Evolutionary conservation across 2,113 vertebrate genomes (phyloP).

Genomic region (Tragelaphus buxtoni): DNA sequence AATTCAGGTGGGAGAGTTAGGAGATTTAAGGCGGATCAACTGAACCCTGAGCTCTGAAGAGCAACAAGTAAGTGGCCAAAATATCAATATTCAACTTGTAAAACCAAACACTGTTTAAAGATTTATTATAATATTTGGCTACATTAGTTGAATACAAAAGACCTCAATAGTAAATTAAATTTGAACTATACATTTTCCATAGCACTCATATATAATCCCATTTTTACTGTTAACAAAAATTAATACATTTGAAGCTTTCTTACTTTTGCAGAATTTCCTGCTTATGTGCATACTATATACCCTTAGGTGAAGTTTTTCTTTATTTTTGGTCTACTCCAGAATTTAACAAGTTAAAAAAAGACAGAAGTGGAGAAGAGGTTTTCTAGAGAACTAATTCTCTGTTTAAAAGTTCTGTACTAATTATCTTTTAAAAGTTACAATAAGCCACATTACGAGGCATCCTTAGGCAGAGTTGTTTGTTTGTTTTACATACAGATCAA

Average conservation of each 20-base stretch:
- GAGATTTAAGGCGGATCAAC: neutral
- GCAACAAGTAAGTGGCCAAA: neutral
- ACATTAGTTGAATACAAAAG: neutral
- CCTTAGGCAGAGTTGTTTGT: neutral
- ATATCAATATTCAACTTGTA: neutral
- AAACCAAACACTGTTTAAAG: neutral
- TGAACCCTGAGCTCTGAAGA: neutral
- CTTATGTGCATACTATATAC: neutral
- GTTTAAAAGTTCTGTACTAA: neutral
- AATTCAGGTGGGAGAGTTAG: neutral
- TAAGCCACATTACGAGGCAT: neutral
- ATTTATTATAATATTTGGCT: neutral
- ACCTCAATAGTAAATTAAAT: neutral
- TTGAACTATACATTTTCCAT: neutral
- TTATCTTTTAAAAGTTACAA: constrained; percentile 14
- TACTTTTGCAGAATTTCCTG: neutral
- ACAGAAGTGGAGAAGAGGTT: neutral
- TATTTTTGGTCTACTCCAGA: neutral
- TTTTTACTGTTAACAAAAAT: neutral
- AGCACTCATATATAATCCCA: neutral
- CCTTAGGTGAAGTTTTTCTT: neutral
- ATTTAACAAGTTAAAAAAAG: neutral
- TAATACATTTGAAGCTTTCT: neutral
- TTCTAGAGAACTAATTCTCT: neutral
- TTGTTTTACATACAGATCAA: constrained; percentile 5